A percentile compares a stretch with the other conserved stretches of the same genome.
These are phyloP conservation scores for Vespertilio murinus DNA, from an alignment of 2,797 vertebrate species.

Conservation along the genomic window DNA sequence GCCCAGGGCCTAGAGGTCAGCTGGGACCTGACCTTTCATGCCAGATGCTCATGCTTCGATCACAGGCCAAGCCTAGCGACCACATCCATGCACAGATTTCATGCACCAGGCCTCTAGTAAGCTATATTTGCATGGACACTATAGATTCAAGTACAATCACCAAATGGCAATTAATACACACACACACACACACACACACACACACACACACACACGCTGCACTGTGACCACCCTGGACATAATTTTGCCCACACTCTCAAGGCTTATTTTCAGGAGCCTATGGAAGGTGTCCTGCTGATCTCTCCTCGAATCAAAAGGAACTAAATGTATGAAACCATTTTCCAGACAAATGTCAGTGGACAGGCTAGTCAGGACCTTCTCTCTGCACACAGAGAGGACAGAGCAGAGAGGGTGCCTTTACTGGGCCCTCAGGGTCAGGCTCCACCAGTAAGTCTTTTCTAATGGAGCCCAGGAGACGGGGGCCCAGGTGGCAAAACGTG, in stretches of 20 bases:
- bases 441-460: not conserved
- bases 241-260: not conserved
- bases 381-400: rapidly evolving
- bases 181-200: not conserved
- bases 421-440: rapidly evolving
- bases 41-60: too few relatives aligned
- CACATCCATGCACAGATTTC: too few relatives aligned
- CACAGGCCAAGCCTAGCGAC: too few relatives aligned
- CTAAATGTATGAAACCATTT: not conserved
- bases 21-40: too few relatives aligned
- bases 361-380: not conserved
- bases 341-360: rapidly evolving
- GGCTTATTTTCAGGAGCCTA: not conserved
- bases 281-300: not conserved
- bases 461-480: not conserved
- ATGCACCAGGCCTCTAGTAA: not conserved
- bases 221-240: rapidly evolving
- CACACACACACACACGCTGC: too few relatives aligned
- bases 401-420: not conserved
- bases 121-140: not conserved
- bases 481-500: not conserved
- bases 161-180: not conserved
- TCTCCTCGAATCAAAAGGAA: not conserved
- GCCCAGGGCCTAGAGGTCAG: too few relatives aligned
- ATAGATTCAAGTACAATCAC: not conserved